Base-by-base conservation (phyloP, 2,888 invertebrate species). In the Tetropium fuscum region DNA sequence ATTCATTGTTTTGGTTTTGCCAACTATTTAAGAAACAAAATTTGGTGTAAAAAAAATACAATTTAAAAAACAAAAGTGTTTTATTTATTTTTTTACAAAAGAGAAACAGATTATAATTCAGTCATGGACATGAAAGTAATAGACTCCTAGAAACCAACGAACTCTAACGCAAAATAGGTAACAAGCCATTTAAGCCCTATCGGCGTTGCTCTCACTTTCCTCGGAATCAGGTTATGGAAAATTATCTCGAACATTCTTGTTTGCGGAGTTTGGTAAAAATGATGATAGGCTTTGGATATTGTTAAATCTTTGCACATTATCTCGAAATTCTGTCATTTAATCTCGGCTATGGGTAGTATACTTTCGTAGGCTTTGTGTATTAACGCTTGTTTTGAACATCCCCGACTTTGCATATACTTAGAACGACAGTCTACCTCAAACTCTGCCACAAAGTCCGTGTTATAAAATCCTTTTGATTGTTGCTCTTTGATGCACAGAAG, bases 391-490 rank as follows among this genome's bases (percentile, higher is more conserved):
- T 27, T 27, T 27, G 27, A n/a, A 27, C 27, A n/a, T 27, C 27
- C 27, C 27, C 27, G 27, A 27, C 6, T 27, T 27, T 27, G 7
- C 27, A 7, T 27, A 27, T 7, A 27, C 2, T 27, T 27, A 27
- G 27, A 27, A 6, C 22, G 22, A 27, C 27, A 27, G n/a, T 27
- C 27, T 27, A 27, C 27, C 27, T 27, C 27, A 27, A 27, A 63
- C 30, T 41, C 43, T 41, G 41, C 56, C 25, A 22, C 36, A 32
- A 58, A 65, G 47, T 53, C 48, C 18, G 53, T 63, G 32, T 63
- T 63, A 27, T 63, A 63, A 53, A 59, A 61, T 48, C 58, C 41
- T 56, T 55, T 66, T 34, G 47, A 34, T 27, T 7, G 27, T 4
- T 38, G 44, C 41, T 27, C 30, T 40, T 57, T 63, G 10, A 45